Conservation (phyloP, 35 echinoderm and acorn worm species). For the Apostichopus californicus region DNA sequence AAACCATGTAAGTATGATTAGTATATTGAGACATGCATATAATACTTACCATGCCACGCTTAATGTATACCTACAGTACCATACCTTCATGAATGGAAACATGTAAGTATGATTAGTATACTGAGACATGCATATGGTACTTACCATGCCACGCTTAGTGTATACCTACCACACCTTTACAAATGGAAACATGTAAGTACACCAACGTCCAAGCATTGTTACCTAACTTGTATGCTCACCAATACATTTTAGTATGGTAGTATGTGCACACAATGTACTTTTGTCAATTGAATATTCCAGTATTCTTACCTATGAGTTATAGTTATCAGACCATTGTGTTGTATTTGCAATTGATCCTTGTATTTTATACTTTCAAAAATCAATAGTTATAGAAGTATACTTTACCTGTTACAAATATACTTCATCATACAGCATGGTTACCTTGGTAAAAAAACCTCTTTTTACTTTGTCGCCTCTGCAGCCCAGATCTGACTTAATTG, state of each 20-base stretch:
- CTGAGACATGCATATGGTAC: neutral
- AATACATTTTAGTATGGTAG: too few species aligned
- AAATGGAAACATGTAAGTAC: conserved; percentile 83
- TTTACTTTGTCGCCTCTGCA: conserved; percentile 24
- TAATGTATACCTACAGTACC: conserved; percentile 29
- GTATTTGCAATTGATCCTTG: neutral
- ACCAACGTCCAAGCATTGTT: too few species aligned
- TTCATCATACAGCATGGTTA: neutral
- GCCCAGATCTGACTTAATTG: conserved; percentile 77
- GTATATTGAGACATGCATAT: conserved; percentile 13
- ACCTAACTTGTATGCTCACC: too few species aligned
- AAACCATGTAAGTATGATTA: too few species aligned
- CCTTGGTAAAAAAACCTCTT: neutral
- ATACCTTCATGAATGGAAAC: too few species aligned
- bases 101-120: conserved; percentile 83
- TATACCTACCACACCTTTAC: conserved; percentile 85
- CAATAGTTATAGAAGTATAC: neutral
- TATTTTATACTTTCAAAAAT: neutral
- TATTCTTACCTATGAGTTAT: too few species aligned
- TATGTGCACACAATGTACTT: too few species aligned
- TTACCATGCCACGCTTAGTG: neutral
- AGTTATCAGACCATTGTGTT: neutral
- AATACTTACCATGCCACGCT: too few species aligned
- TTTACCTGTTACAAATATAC: neutral
- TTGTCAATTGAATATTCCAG: too few species aligned